phyloP scores from a whole-genome alignment of 2,797 vertebrate species.

The Phataginus tricuspis region DNA sequence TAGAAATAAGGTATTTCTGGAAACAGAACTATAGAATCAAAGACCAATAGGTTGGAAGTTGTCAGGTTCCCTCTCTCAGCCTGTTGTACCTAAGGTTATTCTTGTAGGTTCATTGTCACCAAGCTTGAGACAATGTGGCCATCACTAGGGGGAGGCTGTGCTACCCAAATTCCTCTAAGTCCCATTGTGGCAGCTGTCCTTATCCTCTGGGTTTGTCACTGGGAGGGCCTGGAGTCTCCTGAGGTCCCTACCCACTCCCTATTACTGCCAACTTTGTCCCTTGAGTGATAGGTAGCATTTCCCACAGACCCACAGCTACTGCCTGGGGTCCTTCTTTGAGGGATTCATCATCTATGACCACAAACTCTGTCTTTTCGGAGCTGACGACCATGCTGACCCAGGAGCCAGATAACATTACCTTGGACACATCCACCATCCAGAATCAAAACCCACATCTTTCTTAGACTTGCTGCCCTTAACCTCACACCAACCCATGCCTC shows the following conservation, averaged over 20 bases:
- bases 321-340: background rate
- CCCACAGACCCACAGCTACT: background rate
- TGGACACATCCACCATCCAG: background rate
- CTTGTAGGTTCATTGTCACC: background rate
- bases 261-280: background rate
- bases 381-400: background rate
- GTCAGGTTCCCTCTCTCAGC: background rate
- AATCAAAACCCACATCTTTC: background rate
- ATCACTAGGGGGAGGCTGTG: background rate
- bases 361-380: background rate
- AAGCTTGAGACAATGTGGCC: background rate
- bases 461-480: background rate
- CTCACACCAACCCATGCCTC: background rate
- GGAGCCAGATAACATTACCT: background rate
- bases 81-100: background rate
- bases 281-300: background rate
- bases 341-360: background rate
- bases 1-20: slow-evolving; percentile 12
- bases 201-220: background rate
- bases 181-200: background rate
- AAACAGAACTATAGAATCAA: background rate
- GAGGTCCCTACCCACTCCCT: background rate
- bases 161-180: background rate
- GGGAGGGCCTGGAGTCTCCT: background rate
- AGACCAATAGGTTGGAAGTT: background rate